phyloP scores from a whole-genome alignment of 2,888 invertebrate species.

The Drosophila gaucha region DNA sequence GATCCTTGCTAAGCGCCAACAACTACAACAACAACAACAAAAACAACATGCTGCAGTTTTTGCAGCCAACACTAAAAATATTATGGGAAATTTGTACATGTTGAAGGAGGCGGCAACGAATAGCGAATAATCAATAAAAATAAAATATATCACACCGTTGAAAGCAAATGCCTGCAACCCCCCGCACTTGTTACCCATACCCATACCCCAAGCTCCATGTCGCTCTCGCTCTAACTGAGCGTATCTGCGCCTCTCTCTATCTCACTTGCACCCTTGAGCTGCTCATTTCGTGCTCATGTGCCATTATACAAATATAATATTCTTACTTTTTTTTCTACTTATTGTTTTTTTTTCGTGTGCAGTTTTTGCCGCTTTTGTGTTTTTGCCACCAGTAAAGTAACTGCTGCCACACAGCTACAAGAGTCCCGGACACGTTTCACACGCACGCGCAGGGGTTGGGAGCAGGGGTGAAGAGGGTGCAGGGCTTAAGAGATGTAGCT shows the following conservation, averaged over 20 bases:
- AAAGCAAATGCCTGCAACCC: conserved; percentile 44
- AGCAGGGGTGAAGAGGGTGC: background rate
- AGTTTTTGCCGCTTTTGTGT: conserved; percentile 66
- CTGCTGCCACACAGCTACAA: conserved; percentile 56
- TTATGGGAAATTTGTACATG: conserved; percentile 70
- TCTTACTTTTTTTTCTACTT: conserved; percentile 52
- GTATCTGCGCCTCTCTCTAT: conserved; percentile 11
- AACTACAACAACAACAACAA: conserved; percentile 24
- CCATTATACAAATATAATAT: conserved; percentile 79
- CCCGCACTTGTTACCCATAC: conserved; percentile 11
- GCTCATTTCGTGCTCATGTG: conserved; percentile 79
- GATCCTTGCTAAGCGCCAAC: conserved; percentile 50
- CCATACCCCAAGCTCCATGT: background rate
- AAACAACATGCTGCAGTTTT: conserved; percentile 31
- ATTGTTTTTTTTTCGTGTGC: conserved; percentile 36
- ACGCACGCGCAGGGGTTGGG: conserved; percentile 75
- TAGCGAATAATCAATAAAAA: conserved; percentile 78
- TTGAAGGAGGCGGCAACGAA: conserved; percentile 43
- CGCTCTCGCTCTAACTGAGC: conserved; percentile 9
- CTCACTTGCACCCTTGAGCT: conserved; percentile 36
- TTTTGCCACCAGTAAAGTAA: conserved; percentile 70
- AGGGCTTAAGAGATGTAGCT: conserved; percentile 12
- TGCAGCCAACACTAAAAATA: conserved; percentile 59
- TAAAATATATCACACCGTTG: conserved; percentile 79
- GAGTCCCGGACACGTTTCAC: conserved; percentile 58